Percentiles rank a stretch among this genome's conserved stretches.
Conservation (phyloP, 2,113 vertebrate species). For the Psittacara wagleri region DNA sequence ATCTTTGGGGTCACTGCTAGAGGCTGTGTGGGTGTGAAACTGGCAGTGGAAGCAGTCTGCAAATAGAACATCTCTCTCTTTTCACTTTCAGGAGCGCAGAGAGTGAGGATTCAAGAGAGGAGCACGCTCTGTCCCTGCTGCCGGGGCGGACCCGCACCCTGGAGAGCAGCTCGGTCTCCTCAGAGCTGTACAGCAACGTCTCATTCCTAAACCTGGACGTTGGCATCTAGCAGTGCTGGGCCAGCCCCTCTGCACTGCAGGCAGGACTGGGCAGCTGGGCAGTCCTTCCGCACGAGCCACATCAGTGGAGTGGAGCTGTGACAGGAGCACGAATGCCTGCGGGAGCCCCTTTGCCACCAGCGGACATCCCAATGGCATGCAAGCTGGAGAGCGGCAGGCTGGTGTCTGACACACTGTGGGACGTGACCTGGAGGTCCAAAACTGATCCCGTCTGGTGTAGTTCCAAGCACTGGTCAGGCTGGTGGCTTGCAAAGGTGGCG, state of each 20-base stretch:
- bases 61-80: not conserved
- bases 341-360: not conserved
- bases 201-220: slow-evolving; percentile 12
- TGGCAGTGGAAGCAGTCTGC: not conserved
- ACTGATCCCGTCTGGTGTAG: fast-evolving
- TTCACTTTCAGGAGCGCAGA: not conserved
- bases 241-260: not conserved
- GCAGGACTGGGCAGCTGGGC: not conserved
- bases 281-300: not conserved
- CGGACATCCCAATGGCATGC: fast-evolving
- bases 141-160: not conserved
- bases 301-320: fast-evolving
- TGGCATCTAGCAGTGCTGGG: not conserved
- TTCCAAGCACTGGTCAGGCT: not conserved
- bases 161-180: not conserved
- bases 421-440: not conserved
- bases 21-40: fast-evolving
- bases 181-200: not conserved
- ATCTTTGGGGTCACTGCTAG: not conserved
- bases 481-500: not conserved
- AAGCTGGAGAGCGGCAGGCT: not conserved
- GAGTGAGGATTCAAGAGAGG: fast-evolving
- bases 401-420: not conserved
- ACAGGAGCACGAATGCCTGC: fast-evolving
- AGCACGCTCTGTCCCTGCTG: fast-evolving